Evolutionary conservation across 2,888 invertebrate species (phyloP).

Genomic region (Disparrhopalites patrizii): DNA sequence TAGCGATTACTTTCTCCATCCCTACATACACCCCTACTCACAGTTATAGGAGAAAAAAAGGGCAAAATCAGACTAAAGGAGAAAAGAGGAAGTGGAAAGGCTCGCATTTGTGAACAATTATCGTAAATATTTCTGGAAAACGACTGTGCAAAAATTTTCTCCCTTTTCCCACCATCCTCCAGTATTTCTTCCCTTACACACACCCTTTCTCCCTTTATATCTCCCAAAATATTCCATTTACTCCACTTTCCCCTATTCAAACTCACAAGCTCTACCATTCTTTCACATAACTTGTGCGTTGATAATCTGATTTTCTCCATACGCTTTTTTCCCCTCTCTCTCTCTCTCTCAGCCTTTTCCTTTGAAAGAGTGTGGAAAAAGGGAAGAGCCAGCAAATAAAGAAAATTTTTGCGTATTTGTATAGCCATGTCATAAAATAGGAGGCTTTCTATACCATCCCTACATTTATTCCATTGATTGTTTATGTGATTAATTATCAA

Average conservation of each 20-base stretch:
- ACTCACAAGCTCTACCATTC: background rate
- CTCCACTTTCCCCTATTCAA: background rate
- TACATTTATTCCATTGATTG: too few relatives aligned
- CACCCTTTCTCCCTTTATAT: background rate
- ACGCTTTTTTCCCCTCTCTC: background rate
- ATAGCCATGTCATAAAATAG: background rate
- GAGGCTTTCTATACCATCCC: too few relatives aligned
- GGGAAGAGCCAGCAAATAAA: background rate
- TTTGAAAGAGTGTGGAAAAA: background rate
- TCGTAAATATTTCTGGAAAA: conserved; percentile 46
- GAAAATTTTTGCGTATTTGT: background rate
- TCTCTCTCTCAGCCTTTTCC: background rate
- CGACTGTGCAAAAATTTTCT: conserved; percentile 14
- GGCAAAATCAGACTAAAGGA: conserved; percentile 31
- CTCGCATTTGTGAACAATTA: conserved; percentile 48
- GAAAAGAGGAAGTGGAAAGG: conserved; percentile 27
- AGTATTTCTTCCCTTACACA: background rate
- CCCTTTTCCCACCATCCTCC: background rate
- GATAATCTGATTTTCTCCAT: conserved; percentile 45
- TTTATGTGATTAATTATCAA: too few relatives aligned
- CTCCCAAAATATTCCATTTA: background rate
- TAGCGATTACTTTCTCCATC: too few relatives aligned
- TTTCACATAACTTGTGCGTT: conserved; percentile 46
- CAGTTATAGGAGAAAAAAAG: too few relatives aligned
- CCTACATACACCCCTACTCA: too few relatives aligned